Evolutionary conservation across 2,888 invertebrate genomes (phyloP).

Genomic region (Ornithoptera priamus): DNA sequence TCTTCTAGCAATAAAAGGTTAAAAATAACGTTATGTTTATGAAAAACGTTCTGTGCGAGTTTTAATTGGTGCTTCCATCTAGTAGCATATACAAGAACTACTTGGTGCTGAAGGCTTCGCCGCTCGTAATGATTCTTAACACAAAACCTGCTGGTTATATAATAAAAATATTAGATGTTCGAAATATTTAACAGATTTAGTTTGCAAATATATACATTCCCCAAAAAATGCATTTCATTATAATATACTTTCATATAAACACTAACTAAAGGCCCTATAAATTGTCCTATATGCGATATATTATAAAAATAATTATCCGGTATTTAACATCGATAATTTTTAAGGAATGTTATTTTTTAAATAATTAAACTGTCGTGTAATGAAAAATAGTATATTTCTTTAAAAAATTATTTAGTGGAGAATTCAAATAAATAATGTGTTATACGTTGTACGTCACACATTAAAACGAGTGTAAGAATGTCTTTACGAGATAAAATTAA

Average conservation of each 20-base stretch:
- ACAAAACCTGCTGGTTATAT: conserved; percentile 47
- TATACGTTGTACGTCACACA: not conserved
- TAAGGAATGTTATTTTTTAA: no score
- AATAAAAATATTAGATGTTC: conserved; percentile 3
- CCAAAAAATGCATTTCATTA: not conserved
- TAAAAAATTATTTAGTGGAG: not conserved
- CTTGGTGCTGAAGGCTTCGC: conserved; percentile 59
- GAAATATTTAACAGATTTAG: not conserved
- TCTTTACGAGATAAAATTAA: conserved; percentile 35
- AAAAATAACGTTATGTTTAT: no score
- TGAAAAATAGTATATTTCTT: not conserved
- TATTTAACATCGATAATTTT: no score
- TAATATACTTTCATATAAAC: no score
- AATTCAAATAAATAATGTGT: not conserved
- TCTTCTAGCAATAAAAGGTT: no score
- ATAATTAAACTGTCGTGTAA: not conserved
- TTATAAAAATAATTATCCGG: no score
- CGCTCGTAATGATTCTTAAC: conserved; percentile 52
- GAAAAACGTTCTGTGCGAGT: no score
- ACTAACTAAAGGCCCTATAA: not conserved
- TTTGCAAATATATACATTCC: not conserved
- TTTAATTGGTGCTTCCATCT: conserved; percentile 56
- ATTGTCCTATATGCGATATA: not conserved
- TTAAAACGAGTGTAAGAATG: not conserved
- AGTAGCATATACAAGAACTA: conserved; percentile 48